Conservation (phyloP, 1,140 invertebrate genomes). For the Heliconius himera region DNA sequence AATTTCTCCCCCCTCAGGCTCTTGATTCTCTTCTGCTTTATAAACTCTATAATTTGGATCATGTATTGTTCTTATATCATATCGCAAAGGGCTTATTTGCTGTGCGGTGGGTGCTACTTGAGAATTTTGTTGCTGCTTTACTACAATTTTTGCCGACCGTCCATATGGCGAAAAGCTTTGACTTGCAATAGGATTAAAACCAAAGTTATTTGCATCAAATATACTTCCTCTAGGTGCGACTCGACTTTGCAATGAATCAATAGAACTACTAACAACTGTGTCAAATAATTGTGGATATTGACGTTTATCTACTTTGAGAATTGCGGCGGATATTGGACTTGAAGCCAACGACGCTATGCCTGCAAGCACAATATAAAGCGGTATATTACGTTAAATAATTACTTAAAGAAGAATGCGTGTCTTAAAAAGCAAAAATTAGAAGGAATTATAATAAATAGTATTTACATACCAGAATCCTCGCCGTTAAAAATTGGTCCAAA, state of each 20-base stretch:
- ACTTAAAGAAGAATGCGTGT: neutral
- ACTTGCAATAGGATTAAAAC: conserved; percentile 77
- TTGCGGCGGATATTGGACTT: conserved; percentile 64
- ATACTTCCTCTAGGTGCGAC: conserved; percentile 63
- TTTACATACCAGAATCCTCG: conserved; percentile 55
- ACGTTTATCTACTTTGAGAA: conserved; percentile 75
- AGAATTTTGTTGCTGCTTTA: conserved; percentile 46
- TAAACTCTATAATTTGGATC: conserved; percentile 78
- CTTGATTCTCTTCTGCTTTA: conserved; percentile 67
- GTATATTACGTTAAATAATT: conserved; percentile 24
- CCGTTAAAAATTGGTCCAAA: conserved; percentile 65
- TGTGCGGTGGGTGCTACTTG: conserved; percentile 53
- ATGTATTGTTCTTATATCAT: conserved; percentile 74
- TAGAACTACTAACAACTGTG: conserved; percentile 73
- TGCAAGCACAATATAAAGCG: conserved; percentile 59
- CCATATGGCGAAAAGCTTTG: conserved; percentile 64
- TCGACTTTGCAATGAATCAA: conserved; percentile 72
- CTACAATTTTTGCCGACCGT: conserved; percentile 57
- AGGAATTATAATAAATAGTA: neutral
- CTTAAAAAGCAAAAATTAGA: neutral
- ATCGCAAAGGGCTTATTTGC: conserved; percentile 65
- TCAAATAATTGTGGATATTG: conserved; percentile 76
- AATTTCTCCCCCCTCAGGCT: conserved; percentile 58
- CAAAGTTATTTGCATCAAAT: conserved; percentile 74
- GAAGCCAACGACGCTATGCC: conserved; percentile 75